These are phyloP conservation scores for Trachemys scripta DNA, from an alignment of 2,113 vertebrate species.

Conservation along the genomic window DNA sequence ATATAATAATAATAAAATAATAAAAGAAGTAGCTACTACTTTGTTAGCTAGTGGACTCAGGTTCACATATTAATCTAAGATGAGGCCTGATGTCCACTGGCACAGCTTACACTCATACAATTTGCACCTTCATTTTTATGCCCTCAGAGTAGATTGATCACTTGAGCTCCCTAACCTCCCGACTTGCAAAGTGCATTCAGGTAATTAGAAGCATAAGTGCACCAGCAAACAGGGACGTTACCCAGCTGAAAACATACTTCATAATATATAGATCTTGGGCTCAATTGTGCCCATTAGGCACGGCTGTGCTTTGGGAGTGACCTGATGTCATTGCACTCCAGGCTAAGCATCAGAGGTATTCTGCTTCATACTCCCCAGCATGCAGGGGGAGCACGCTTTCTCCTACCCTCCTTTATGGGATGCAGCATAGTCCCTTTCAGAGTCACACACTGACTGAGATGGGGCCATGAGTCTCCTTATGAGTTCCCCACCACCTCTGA, in stretches of 20 bases:
- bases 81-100: background rate
- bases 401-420: background rate
- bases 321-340: background rate
- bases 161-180: constrained; percentile 8
- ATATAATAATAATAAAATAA: background rate
- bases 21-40: constrained; percentile 62
- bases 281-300: background rate
- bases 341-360: background rate
- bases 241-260: too few relatives aligned
- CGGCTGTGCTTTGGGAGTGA: background rate
- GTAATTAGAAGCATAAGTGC: background rate
- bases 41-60: constrained; percentile 21
- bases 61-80: background rate
- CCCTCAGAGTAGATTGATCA: background rate
- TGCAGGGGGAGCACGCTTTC: background rate
- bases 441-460: too few relatives aligned
- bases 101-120: background rate
- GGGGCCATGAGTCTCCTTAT: background rate
- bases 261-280: background rate
- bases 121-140: background rate
- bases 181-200: background rate
- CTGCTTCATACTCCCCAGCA: background rate
- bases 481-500: background rate
- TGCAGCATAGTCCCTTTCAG: too few relatives aligned
- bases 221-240: too few relatives aligned